These are phyloP conservation scores for Empidonax traillii DNA, from an alignment of 2,113 vertebrate genomes.

Conservation along the genomic window DNA sequence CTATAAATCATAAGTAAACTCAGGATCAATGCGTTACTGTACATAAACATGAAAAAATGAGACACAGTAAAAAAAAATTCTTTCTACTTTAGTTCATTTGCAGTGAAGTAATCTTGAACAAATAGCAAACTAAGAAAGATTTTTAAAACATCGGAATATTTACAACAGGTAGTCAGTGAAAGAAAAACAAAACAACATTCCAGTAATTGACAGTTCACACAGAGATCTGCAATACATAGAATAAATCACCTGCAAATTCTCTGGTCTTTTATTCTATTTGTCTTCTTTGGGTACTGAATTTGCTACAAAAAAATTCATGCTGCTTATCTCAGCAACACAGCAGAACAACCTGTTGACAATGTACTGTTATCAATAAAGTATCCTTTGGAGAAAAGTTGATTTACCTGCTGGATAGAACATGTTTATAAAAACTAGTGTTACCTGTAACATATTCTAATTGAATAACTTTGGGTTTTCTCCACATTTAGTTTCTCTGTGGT, in stretches of 20 bases:
- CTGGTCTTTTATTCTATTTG: not conserved
- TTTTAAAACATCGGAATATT: not conserved
- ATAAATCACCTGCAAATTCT: not conserved
- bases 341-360: not conserved
- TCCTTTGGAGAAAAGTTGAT: not conserved
- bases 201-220: not conserved
- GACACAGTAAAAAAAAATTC: not conserved
- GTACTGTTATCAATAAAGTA: not conserved
- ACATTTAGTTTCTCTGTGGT: not conserved
- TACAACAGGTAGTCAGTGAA: not conserved
- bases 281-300: not conserved
- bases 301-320: not conserved
- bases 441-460: not conserved
- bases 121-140: not conserved
- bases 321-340: not conserved
- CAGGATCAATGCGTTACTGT: not conserved
- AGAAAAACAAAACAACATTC: not conserved
- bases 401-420: not conserved
- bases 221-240: not conserved
- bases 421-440: not conserved
- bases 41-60: not conserved
- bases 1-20: not conserved
- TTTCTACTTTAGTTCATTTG: not conserved
- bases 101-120: not conserved
- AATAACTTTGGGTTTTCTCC: not conserved